These are phyloP conservation scores for Horisme vitalbata DNA, from an alignment of 2,888 invertebrate species.

Conservation along the genomic window DNA sequence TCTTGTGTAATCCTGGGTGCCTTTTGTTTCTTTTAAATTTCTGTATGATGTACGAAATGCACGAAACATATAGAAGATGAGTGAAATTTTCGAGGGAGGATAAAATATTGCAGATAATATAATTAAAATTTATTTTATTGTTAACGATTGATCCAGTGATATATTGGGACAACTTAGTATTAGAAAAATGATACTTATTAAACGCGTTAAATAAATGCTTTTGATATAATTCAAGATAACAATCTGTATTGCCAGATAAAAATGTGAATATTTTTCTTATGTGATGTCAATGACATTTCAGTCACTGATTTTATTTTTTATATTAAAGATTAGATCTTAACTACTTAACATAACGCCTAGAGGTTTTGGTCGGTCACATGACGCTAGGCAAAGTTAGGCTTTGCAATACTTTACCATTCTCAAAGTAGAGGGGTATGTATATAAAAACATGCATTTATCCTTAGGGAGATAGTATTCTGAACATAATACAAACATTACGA, in stretches of 20 bases:
- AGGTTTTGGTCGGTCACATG: slow-evolving; percentile 65
- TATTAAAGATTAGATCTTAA: slow-evolving; percentile 75
- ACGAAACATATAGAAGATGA: slow-evolving; percentile 94
- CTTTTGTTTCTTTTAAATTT: slow-evolving; percentile 79
- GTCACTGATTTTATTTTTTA: slow-evolving; percentile 79
- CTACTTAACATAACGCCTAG: slow-evolving; percentile 66
- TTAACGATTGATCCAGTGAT: slow-evolving; percentile 73
- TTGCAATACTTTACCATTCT: slow-evolving; percentile 60
- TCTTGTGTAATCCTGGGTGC: slow-evolving; percentile 79
- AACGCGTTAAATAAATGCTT: slow-evolving; percentile 65
- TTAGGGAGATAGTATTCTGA: slow-evolving; percentile 69
- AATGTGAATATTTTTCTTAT: slow-evolving; percentile 82
- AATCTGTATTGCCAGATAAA: slow-evolving; percentile 83
- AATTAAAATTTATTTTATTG: slow-evolving; percentile 78
- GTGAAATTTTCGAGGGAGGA: slow-evolving; percentile 66
- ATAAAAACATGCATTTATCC: slow-evolving; percentile 78
- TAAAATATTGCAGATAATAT: slow-evolving; percentile 64
- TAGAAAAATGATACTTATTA: slow-evolving; percentile 67
- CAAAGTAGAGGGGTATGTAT: slow-evolving; percentile 65
- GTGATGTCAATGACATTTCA: slow-evolving; percentile 79
- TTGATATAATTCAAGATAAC: slow-evolving; percentile 72
- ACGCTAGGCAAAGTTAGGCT: slow-evolving; percentile 54
- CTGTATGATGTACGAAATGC: slow-evolving; percentile 94
- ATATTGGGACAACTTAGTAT: slow-evolving; percentile 76
- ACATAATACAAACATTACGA: slow-evolving; percentile 61